Base-by-base conservation (phyloP, 2,113 vertebrate genomes). In the Elanus axillaris region DNA sequence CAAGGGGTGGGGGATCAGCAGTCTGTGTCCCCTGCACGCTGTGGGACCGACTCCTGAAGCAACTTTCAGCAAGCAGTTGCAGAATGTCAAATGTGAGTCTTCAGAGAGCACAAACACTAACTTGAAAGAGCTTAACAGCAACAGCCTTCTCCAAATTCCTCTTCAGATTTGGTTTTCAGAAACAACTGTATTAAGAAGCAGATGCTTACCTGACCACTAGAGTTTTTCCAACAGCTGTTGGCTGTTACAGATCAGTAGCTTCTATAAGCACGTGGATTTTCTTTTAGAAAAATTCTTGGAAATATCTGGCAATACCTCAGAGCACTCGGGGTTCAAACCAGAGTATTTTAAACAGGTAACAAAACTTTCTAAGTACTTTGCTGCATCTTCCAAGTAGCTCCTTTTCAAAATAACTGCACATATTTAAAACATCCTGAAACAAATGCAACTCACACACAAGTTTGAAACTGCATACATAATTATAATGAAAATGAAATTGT, bases 401-500 rank as follows among this genome's bases (percentile, higher is more conserved):
- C 22, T 90, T 96, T 91, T 84, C 43, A 92, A 62, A 77, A 56
- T 71, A 75, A 84, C 5, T 45, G 7, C 23, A 69, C 4, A 5
- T 55, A 67, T 42, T 81, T 50, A 77, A 68, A 74, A 82, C 50
- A 74, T 19, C 36, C 23, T 59, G 38, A 75, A 88, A 75, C 19
- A 94, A 95, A 91, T 17, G 9, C 11, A 86, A 45, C 32, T 74
- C 80, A 79, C 50, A 82, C 8, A 56, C 67, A 91, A 58, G 8
- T 53, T 52, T 86, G 76, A 77, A 90, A 88, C 16, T n/a, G 10
- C 43, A 62, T 32, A 14, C 15, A 47, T 42, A 71, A 93, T 69
- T 72, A 79, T 59, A 91, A 91, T 9, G 36, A 88, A 95, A 95
- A 92, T 56, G 20, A 82, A 96, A 97, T 91, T 85, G 82, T 75